These are phyloP conservation scores for Dusona sp. DNA, from an alignment of 2,888 invertebrate species.

Conservation along the genomic window DNA sequence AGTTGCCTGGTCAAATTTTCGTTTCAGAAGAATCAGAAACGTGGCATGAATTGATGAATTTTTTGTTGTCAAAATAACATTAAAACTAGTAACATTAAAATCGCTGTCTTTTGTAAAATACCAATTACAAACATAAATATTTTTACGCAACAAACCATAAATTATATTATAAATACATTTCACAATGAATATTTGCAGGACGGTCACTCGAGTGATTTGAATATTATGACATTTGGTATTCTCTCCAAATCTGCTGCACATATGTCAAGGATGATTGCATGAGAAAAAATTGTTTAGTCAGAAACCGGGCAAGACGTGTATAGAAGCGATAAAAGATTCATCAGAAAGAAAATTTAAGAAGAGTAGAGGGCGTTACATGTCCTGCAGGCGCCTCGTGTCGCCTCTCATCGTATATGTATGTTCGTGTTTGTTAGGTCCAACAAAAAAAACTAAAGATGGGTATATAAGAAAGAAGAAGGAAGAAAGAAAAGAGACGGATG, in stretches of 20 bases:
- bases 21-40: neutral
- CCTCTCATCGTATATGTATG: constrained; percentile 4
- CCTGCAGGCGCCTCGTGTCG: constrained; percentile 35
- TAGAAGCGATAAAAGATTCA: constrained; percentile 62
- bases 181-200: neutral
- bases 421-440: constrained; percentile 7
- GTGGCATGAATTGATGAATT: neutral
- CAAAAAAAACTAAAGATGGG: constrained; percentile 18
- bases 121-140: neutral
- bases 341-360: constrained; percentile 48
- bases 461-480: constrained; percentile 17
- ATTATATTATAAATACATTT: neutral
- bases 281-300: constrained; percentile 1
- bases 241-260: neutral
- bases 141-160: neutral
- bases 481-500: constrained; percentile 63
- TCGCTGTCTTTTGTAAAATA: neutral
- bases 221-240: neutral
- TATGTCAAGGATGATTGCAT: neutral
- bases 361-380: constrained; percentile 31
- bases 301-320: constrained; percentile 8
- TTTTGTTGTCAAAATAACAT: neutral
- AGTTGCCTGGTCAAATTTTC: neutral
- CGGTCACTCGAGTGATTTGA: constrained; percentile 6
- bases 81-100: too few relatives aligned